These are phyloP conservation scores for Chrysolina oricalcia DNA, from an alignment of 2,888 invertebrate genomes.

Conservation along the genomic window DNA sequence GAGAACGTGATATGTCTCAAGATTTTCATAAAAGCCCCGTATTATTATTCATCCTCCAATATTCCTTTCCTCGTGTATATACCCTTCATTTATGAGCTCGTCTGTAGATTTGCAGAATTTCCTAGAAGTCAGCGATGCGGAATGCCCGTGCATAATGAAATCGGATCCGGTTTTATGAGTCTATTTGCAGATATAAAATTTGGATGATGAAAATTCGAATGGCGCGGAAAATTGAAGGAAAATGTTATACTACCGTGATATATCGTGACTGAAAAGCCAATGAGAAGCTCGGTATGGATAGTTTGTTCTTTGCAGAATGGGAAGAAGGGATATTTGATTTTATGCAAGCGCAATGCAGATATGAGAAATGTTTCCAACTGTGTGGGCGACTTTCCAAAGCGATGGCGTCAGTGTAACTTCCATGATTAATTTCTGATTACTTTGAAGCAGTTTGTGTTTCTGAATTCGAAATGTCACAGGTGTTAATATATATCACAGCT, in stretches of 20 bases:
- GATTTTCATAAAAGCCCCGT: neutral
- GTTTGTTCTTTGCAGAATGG: neutral
- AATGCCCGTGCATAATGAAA: neutral
- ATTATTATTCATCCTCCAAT: slow-evolving; percentile 7
- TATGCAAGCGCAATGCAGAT: too few species aligned
- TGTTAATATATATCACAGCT: too few species aligned
- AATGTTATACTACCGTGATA: neutral
- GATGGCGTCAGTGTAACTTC: too few species aligned
- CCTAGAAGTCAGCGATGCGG: slow-evolving; percentile 4
- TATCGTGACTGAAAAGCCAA: neutral
- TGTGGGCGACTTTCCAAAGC: too few species aligned
- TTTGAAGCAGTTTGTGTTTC: too few species aligned
- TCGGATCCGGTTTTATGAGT: neutral
- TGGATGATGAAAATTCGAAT: neutral
- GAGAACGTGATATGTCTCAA: slow-evolving; percentile 1
- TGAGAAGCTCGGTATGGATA: neutral
- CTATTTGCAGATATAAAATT: slow-evolving; percentile 1
- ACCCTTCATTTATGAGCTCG: slow-evolving; percentile 2
- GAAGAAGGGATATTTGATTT: too few species aligned
- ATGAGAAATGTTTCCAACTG: too few species aligned
- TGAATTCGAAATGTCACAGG: too few species aligned
- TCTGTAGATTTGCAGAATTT: slow-evolving; percentile 8
- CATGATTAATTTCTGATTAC: too few species aligned
- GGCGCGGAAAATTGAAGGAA: neutral
- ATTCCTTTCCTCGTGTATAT: neutral